Conservation (phyloP, 2,113 vertebrate species). For the Clarias batrachus region DNA sequence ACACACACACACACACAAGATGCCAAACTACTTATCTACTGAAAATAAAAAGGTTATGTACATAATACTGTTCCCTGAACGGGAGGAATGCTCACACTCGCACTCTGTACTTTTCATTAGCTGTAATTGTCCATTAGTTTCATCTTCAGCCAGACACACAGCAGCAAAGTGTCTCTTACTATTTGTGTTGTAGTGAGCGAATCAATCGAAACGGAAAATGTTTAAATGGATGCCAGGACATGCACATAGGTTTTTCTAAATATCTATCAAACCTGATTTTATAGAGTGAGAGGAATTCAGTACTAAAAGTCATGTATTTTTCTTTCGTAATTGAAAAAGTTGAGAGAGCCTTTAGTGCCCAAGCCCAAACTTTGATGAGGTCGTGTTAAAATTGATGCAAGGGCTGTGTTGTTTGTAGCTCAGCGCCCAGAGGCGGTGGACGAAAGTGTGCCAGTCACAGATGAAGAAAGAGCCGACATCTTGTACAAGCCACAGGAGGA, state of each 20-base stretch:
- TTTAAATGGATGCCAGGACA: not conserved
- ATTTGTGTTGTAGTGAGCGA: not conserved
- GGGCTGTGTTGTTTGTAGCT: slow-evolving; percentile 62
- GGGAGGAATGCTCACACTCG: not conserved
- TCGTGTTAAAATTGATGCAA: not conserved
- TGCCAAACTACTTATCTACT: not conserved
- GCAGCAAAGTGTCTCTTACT: not conserved
- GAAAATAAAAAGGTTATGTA: not conserved
- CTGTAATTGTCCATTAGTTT: not conserved
- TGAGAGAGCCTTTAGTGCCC: not conserved
- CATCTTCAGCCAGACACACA: not conserved
- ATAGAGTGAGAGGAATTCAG: not conserved
- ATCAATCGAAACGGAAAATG: not conserved
- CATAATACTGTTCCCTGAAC: not conserved
- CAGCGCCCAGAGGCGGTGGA: slow-evolving; percentile 84
- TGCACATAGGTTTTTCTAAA: not conserved
- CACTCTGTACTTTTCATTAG: not conserved
- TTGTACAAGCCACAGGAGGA: slow-evolving; percentile 86
- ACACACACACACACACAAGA: not conserved
- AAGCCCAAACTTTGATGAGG: not conserved
- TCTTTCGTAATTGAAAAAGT: not conserved
- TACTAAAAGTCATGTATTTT: not conserved
- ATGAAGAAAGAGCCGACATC: slow-evolving; percentile 85
- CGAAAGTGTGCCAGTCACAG: slow-evolving; percentile 84
- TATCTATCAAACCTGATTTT: too few relatives aligned